phyloP scores from a whole-genome alignment of 2,888 invertebrate species.

The Xiphydria camelus region DNA sequence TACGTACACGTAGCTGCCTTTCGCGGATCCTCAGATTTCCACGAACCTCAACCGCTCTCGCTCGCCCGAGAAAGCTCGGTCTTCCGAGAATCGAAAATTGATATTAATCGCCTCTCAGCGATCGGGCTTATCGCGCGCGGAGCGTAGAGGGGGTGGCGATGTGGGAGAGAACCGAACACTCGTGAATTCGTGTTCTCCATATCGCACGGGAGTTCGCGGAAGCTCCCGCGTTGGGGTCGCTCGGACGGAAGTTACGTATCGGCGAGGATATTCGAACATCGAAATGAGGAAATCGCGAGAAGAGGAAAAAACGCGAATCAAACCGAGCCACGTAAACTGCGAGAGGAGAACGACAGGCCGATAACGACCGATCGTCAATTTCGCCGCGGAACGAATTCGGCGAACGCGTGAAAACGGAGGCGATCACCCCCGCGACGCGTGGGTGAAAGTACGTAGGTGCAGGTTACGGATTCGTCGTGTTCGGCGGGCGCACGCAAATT shows the following conservation, averaged over 20 bases:
- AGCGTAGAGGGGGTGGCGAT: slow-evolving; percentile 18
- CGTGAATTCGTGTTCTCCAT: too few relatives aligned
- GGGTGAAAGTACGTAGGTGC: too few relatives aligned
- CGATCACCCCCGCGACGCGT: too few relatives aligned
- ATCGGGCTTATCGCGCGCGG: slow-evolving; percentile 41
- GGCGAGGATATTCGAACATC: not conserved
- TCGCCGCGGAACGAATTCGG: not conserved
- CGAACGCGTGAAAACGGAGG: too few relatives aligned
- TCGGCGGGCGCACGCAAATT: too few relatives aligned
- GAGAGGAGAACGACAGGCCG: slow-evolving; percentile 8
- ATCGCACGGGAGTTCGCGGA: too few relatives aligned
- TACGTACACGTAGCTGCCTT: too few relatives aligned
- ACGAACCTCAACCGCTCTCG: not conserved
- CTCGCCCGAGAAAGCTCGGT: slow-evolving; percentile 23
- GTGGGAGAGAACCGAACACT: slow-evolving; percentile 13
- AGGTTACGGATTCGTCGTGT: too few relatives aligned
- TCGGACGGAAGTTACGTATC: not conserved
- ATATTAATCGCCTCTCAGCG: slow-evolving; percentile 43
- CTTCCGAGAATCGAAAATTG: slow-evolving; percentile 38
- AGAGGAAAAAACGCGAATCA: too few relatives aligned
- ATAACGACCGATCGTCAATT: not conserved
- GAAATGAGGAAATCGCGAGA: slow-evolving; percentile 6
- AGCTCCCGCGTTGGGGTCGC: too few relatives aligned
- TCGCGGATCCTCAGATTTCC: not conserved
- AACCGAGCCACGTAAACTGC: too few relatives aligned